Percentiles rank a stretch among this genome's conserved stretches.
phyloP scores from a whole-genome alignment of 2,797 vertebrate species.

The Glyptemys insculpta region DNA sequence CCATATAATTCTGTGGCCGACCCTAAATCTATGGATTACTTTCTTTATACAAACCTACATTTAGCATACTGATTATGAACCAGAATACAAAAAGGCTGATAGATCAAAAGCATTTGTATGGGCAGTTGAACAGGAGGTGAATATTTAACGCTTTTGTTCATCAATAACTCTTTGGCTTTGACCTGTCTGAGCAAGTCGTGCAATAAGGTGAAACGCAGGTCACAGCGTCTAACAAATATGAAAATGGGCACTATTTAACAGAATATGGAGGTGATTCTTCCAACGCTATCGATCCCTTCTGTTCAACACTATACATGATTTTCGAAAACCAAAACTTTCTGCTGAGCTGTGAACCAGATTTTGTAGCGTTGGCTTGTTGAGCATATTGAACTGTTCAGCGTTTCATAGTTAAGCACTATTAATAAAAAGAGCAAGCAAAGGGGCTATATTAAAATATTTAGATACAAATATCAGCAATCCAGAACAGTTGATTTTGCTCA shows the following conservation, averaged over 20 bases:
- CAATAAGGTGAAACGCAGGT: slow-evolving; percentile 98
- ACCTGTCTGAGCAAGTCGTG: slow-evolving; percentile 93
- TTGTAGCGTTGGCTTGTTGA: background rate
- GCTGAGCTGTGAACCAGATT: background rate
- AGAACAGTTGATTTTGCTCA: background rate
- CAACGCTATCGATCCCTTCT: background rate
- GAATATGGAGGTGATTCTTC: slow-evolving; percentile 27
- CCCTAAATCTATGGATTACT: slow-evolving; percentile 54
- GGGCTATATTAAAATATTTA: background rate
- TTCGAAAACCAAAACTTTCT: background rate
- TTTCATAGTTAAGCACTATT: background rate
- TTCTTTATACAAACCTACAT: slow-evolving; percentile 65
- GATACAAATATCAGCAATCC: slow-evolving; percentile 2
- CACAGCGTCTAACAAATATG: slow-evolving; percentile 94
- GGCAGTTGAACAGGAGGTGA: slow-evolving; percentile 88
- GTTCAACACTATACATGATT: background rate
- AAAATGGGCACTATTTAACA: slow-evolving; percentile 83
- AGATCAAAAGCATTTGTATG: slow-evolving; percentile 86
- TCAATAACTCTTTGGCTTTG: slow-evolving; percentile 96
- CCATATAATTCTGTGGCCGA: slow-evolving; percentile 23
- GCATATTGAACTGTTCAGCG: background rate
- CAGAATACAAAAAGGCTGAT: slow-evolving; percentile 77
- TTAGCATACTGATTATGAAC: slow-evolving; percentile 76
- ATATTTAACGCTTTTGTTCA: slow-evolving; percentile 96
- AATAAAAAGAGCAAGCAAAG: background rate